phyloP scores from a whole-genome alignment of 2,113 vertebrate genomes.

The Hippopotamus amphibius region DNA sequence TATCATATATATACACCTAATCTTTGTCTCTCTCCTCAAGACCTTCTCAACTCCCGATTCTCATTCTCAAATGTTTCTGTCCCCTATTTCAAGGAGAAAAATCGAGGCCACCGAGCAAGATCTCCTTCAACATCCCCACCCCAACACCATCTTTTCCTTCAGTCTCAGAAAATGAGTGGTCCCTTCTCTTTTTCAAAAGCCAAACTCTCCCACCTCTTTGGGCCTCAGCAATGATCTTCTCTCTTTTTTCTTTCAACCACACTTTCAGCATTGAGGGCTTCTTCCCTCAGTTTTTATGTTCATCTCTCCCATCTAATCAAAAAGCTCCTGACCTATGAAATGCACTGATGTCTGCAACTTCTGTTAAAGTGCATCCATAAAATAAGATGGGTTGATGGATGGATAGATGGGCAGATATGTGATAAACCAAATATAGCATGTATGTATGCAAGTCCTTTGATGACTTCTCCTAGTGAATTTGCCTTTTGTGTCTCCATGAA shows the following conservation, averaged over 20 bases:
- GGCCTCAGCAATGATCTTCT: not conserved
- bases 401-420: not conserved
- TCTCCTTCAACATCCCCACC: not conserved
- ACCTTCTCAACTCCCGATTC: not conserved
- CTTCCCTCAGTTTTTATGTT: not conserved
- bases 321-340: not conserved
- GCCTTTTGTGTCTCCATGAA: constrained; percentile 6
- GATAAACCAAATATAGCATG: not conserved
- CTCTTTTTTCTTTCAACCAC: not conserved
- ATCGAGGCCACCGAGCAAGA: not conserved
- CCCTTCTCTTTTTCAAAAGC: not conserved
- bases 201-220: not conserved
- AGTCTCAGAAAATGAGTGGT: not conserved
- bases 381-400: not conserved
- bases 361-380: not conserved
- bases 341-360: not conserved
- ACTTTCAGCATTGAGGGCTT: not conserved
- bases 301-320: not conserved
- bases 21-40: not conserved
- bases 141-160: not conserved
- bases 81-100: not conserved
- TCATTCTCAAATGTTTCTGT: not conserved
- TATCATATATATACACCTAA: not conserved
- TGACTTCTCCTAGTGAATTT: constrained; percentile 20
- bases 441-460: not conserved